phyloP scores from a whole-genome alignment of 2,113 vertebrate genomes.

The Amphilophus citrinellus region DNA sequence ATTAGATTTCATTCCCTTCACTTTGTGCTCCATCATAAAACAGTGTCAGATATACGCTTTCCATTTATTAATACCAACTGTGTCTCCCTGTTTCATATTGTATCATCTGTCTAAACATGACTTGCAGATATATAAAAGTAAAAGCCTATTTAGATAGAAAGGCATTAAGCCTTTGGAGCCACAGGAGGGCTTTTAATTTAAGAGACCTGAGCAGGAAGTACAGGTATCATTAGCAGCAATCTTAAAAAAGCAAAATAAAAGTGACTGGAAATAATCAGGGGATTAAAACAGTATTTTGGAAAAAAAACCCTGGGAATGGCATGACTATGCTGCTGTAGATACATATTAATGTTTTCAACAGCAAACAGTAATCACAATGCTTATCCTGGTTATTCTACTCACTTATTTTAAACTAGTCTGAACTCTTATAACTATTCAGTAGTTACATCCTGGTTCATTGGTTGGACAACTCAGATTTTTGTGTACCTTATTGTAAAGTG shows the following conservation, averaged over 20 bases:
- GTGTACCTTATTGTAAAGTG: constrained; percentile 50
- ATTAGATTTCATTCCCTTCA: not conserved
- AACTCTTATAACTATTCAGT: not conserved
- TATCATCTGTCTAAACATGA: not conserved
- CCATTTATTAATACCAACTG: not conserved
- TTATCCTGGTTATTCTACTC: not conserved
- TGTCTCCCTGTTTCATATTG: constrained; percentile 1
- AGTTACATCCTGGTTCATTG: not conserved
- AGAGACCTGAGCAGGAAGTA: constrained; percentile 39
- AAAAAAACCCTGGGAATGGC: not conserved
- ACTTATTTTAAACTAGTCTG: not conserved
- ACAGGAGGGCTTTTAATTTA: constrained; percentile 31
- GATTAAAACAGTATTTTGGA: not conserved
- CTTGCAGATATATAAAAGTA: constrained; percentile 34
- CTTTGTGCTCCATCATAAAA: not conserved
- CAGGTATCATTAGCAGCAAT: not conserved
- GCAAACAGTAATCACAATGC: not conserved
- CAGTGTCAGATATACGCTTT: not conserved
- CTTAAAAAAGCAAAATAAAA: not conserved
- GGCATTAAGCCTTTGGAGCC: not conserved
- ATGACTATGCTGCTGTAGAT: not conserved
- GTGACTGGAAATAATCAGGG: not conserved
- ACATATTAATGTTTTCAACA: not conserved
- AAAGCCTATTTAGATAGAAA: not conserved
- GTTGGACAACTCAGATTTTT: not conserved